These are phyloP conservation scores for Atlantisia rogersi DNA, from an alignment of 2,113 vertebrate species.

Conservation along the genomic window DNA sequence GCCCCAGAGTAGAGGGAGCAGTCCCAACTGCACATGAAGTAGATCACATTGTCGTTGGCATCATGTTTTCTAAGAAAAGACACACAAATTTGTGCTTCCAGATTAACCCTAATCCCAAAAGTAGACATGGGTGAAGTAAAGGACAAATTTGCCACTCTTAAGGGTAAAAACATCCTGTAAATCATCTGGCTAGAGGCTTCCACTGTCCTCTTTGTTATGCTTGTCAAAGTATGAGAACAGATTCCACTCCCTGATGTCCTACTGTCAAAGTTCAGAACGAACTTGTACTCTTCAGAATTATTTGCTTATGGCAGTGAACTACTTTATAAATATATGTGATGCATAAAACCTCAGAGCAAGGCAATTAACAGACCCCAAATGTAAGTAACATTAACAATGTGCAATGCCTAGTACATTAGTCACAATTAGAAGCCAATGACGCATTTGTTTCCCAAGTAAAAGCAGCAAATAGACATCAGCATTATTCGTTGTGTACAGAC, in stretches of 20 bases:
- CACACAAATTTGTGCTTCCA: not conserved
- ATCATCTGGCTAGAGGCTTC: not conserved
- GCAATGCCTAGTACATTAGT: not conserved
- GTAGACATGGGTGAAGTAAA: not conserved
- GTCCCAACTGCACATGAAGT: not conserved
- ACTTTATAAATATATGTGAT: not conserved
- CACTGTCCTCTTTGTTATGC: not conserved
- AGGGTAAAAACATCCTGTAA: not conserved
- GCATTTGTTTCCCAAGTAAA: not conserved
- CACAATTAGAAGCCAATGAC: not conserved
- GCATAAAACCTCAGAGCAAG: not conserved
- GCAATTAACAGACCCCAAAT: not conserved
- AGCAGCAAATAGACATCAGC: not conserved
- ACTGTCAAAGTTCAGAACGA: not conserved
- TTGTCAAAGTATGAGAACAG: not conserved
- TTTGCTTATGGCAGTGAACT: not conserved
- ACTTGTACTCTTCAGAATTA: not conserved
- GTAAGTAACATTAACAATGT: not conserved
- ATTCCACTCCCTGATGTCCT: not conserved
- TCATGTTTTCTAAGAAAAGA: not conserved
- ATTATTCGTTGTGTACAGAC: not conserved
- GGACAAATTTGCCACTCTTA: not conserved
- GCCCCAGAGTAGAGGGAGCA: not conserved
- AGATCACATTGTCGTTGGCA: not conserved
- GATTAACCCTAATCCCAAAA: not conserved